These are phyloP conservation scores for Ctenopoma multispine DNA, from an alignment of 2,797 vertebrate species.

Conservation along the genomic window DNA sequence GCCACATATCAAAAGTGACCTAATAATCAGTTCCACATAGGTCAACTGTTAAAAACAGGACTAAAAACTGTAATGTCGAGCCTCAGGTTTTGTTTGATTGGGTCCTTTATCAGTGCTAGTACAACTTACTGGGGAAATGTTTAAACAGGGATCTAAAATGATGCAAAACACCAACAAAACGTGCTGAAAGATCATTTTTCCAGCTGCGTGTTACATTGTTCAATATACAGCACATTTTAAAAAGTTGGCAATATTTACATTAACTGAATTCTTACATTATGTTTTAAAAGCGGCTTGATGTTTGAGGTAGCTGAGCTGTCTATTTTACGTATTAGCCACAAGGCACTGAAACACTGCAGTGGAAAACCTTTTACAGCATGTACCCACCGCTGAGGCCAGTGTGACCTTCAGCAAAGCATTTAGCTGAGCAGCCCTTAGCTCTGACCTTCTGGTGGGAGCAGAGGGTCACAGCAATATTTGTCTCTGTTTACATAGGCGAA, in stretches of 20 bases:
- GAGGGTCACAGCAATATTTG: constrained; percentile 49
- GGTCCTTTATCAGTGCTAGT: neutral
- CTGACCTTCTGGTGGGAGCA: constrained; percentile 25
- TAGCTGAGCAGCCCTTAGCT: constrained; percentile 33
- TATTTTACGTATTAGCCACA: neutral
- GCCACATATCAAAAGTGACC: constrained; percentile 14
- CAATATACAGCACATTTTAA: neutral
- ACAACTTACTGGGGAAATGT: neutral
- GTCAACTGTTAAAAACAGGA: neutral
- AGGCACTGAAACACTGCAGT: constrained; percentile 14
- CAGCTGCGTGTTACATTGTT: neutral
- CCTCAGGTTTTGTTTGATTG: neutral
- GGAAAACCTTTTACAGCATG: constrained; percentile 22
- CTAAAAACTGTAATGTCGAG: neutral
- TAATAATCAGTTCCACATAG: constrained; percentile 8
- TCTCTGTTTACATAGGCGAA: constrained; percentile 30
- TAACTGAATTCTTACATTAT: neutral
- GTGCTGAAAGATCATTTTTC: no score
- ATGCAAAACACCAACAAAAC: no score
- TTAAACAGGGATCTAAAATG: neutral
- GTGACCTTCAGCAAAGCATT: constrained; percentile 43
- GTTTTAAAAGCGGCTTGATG: neutral
- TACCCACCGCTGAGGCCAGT: constrained; percentile 13
- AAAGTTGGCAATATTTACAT: neutral
- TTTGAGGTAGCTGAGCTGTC: neutral